Evolutionary conservation across 2,113 vertebrate species (phyloP), one percentile per base, ranked within the genome.

Genomic region (Psilopogon haemacephalus): DNA sequence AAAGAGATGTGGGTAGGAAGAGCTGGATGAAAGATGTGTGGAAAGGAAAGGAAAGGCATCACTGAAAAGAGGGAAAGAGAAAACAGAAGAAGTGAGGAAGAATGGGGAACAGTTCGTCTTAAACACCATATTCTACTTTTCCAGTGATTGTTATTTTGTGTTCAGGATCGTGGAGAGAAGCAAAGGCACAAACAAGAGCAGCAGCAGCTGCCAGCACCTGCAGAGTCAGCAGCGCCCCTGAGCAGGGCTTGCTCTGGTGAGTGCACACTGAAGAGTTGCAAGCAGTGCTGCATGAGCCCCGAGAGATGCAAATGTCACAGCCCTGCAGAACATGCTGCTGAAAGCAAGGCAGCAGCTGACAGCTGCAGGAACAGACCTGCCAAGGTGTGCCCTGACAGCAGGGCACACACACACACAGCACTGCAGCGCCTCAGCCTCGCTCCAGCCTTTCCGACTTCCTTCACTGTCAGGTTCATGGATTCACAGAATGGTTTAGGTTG

Each of bases 1-100:
- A 97, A 97, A 97, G 90, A 96, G 92, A 95, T 84, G 78, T 93
- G 94, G 97, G 93, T 97, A 94, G 92, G 91, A 96, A 97, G 89
- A 96, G 94, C 28, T 95, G 95, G 95, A 97, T 95, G 95, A 96
- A 88, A 98, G 93, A 93, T 96, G 90, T 97, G 93, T 90, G 95
- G 93, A 97, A 97, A 93, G 70, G 68, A 95, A 95, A 97, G 87
- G 16, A 97, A 97, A 97, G 95, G 89, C 81, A 95, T 95, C 95
- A 97, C 96, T 97, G 77, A 95, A 93, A 97, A 97, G 64, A 92
- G 79, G 95, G 84, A 74, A 94, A 87, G 91, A 93, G 95, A 96
- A 97, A 94, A 95, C 93, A 95, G 93, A 95, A 96, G 56, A 93
- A 91, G 86, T 93, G 81, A 96, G 68, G 90, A 95, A 44, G 80